These are phyloP conservation scores for Poecilia latipinna DNA, from an alignment of 2,113 vertebrate genomes.

Conservation along the genomic window DNA sequence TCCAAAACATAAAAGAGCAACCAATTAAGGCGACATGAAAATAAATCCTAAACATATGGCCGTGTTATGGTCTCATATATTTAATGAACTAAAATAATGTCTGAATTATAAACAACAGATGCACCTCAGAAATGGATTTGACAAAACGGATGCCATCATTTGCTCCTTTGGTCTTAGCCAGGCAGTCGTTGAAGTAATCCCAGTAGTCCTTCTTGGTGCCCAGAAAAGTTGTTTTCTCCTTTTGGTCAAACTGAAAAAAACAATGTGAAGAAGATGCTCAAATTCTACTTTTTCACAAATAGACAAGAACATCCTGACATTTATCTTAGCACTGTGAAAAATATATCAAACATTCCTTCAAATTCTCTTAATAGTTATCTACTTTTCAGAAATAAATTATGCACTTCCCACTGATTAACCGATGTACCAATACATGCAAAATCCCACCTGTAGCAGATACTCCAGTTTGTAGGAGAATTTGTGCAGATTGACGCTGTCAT, in stretches of 20 bases:
- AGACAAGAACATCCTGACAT: background rate
- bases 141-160: constrained; percentile 97
- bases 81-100: background rate
- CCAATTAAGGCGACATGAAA: background rate
- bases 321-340: background rate
- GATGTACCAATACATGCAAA: background rate
- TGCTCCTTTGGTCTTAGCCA: constrained; percentile 93
- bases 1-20: background rate
- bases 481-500: constrained; percentile 92
- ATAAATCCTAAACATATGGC: background rate
- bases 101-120: constrained; percentile 14
- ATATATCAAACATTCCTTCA: background rate
- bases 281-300: too few relatives aligned
- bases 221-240: constrained; percentile 91
- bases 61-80: background rate
- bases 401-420: background rate
- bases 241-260: constrained; percentile 89
- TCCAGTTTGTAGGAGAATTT: constrained; percentile 97
- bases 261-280: constrained; percentile 5
- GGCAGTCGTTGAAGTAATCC: constrained; percentile 95
- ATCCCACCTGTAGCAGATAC: constrained; percentile 94
- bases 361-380: background rate
- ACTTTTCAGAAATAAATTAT: background rate
- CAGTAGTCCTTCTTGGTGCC: constrained; percentile 95
- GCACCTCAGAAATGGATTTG: constrained; percentile 92